These are phyloP conservation scores for Xestoiulus laeticollis DNA, from an alignment of 2,888 invertebrate species.

Conservation along the genomic window DNA sequence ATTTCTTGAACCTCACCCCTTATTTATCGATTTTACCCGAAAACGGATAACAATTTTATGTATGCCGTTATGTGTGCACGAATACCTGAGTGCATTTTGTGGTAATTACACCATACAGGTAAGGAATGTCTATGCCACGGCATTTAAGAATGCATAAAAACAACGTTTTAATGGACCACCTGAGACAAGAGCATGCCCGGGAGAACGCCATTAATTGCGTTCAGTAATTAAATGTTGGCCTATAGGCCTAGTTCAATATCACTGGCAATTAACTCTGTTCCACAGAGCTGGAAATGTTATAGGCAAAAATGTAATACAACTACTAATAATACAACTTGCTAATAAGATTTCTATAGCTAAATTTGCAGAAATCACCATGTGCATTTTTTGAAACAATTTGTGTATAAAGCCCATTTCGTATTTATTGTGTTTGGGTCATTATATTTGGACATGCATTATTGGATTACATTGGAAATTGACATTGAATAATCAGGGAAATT, in stretches of 20 bases:
- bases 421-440: too few relatives aligned
- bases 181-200: constrained; percentile 17
- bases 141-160: not conserved
- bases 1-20: not conserved
- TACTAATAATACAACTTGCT: too few relatives aligned
- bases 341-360: too few relatives aligned
- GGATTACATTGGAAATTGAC: too few relatives aligned
- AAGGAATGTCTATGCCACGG: not conserved
- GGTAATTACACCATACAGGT: not conserved
- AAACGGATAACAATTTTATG: not conserved
- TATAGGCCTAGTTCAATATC: not conserved
- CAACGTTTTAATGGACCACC: not conserved
- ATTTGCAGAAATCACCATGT: too few relatives aligned
- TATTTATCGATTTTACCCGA: not conserved
- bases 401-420: too few relatives aligned
- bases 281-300: too few relatives aligned
- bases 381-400: too few relatives aligned
- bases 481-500: too few relatives aligned
- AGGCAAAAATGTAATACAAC: too few relatives aligned
- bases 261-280: too few relatives aligned
- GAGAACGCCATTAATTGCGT: not conserved
- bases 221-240: not conserved
- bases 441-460: too few relatives aligned
- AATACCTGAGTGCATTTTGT: not conserved
- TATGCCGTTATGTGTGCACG: not conserved